phyloP scores from a whole-genome alignment of 2,888 invertebrate genomes.

The Drosophila ustulata region DNA sequence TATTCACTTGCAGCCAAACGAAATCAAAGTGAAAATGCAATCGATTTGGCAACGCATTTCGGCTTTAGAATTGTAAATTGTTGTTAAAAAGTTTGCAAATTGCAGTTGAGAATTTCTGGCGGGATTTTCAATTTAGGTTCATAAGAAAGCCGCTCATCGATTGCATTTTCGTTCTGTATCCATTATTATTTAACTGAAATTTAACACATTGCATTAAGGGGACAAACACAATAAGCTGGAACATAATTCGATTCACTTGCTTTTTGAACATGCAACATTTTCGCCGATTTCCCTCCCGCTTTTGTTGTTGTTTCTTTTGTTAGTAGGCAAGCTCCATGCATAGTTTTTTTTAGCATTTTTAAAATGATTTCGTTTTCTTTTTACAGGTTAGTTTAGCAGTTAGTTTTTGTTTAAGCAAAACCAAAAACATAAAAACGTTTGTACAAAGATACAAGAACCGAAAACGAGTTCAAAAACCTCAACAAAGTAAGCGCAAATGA shows the following conservation, averaged over 20 bases:
- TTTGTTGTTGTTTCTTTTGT: slow-evolving; percentile 20
- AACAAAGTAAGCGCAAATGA: slow-evolving; percentile 55
- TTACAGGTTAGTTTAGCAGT: slow-evolving; percentile 55
- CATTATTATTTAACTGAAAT: slow-evolving; percentile 14
- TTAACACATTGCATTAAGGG: slow-evolving; percentile 17
- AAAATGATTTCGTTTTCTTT: slow-evolving; percentile 1
- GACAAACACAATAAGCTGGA: slow-evolving; percentile 56
- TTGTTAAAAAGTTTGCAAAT: slow-evolving; percentile 21
- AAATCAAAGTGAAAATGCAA: slow-evolving; percentile 55
- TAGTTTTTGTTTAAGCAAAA: slow-evolving; percentile 50
- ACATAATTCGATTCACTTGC: not conserved
- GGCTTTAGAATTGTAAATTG: slow-evolving; percentile 39
- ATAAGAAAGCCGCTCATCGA: not conserved
- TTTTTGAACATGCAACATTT: slow-evolving; percentile 44
- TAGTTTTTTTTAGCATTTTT: slow-evolving; percentile 7
- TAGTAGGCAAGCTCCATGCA: slow-evolving; percentile 53
- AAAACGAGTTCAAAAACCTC: slow-evolving; percentile 23
- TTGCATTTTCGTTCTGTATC: slow-evolving; percentile 42
- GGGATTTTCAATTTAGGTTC: not conserved
- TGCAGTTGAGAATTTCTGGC: slow-evolving; percentile 16
- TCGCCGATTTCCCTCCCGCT: slow-evolving; percentile 1
- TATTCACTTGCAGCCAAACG: slow-evolving; percentile 30
- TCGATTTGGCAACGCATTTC: slow-evolving; percentile 41
- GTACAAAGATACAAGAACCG: slow-evolving; percentile 40
- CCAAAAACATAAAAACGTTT: slow-evolving; percentile 39